phyloP scores from a whole-genome alignment of 2,888 invertebrate genomes.

The Thecophora atra region DNA sequence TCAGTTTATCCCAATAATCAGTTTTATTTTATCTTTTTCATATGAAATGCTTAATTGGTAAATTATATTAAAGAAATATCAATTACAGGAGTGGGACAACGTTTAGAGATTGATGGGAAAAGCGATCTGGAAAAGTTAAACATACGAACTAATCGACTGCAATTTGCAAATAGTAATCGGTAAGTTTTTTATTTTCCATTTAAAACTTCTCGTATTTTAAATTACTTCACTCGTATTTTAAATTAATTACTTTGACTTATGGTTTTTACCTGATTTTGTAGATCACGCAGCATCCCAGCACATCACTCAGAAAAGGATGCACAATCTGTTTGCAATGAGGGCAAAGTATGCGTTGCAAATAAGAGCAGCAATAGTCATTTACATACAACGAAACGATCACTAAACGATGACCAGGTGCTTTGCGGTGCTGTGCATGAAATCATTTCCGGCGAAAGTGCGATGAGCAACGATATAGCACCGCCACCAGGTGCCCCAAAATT shows the following conservation, averaged over 20 bases:
- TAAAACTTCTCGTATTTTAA: slow-evolving; percentile 1
- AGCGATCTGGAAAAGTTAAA: slow-evolving; percentile 87
- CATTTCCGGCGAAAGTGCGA: slow-evolving; percentile 48
- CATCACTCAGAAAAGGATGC: slow-evolving; percentile 62
- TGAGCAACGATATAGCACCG: slow-evolving; percentile 61
- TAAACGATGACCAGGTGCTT: slow-evolving; percentile 43
- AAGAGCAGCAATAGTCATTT: slow-evolving; percentile 8
- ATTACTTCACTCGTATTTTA: not conserved
- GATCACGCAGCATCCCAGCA: slow-evolving; percentile 67
- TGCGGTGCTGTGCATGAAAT: slow-evolving; percentile 50
- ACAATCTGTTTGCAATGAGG: slow-evolving; percentile 14
- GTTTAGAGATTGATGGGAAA: slow-evolving; percentile 81
- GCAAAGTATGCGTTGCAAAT: not conserved
- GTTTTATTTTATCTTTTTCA: not conserved
- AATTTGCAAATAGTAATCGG: slow-evolving; percentile 66
- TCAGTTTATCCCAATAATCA: not conserved
- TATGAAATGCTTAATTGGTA: not conserved
- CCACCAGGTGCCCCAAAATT: slow-evolving; percentile 65
- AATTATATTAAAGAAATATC: slow-evolving; percentile 2
- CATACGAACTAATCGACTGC: slow-evolving; percentile 80
- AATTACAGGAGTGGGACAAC: slow-evolving; percentile 71
- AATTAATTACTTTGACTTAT: not conserved
- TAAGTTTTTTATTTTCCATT: too few relatives aligned
- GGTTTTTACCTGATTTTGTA: slow-evolving; percentile 20
- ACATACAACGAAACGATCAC: not conserved